These are phyloP conservation scores for Epinotia ramella DNA, from an alignment of 2,888 invertebrate species.

Conservation along the genomic window DNA sequence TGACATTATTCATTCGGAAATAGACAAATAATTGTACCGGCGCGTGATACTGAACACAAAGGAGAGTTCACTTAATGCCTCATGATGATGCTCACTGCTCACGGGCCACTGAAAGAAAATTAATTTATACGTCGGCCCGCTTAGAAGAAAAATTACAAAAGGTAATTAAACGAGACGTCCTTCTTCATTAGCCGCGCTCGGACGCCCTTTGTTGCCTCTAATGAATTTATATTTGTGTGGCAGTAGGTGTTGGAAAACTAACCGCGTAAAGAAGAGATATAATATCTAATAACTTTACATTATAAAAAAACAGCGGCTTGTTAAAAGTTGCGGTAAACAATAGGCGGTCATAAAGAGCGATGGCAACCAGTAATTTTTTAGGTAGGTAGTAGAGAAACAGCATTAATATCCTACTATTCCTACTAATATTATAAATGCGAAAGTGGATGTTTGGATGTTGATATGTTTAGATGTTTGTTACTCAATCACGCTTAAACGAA, in stretches of 20 bases:
- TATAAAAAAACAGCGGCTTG: not conserved
- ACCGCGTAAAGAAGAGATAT: not conserved
- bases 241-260: constrained; percentile 49
- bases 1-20: not conserved
- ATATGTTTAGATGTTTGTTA: no score
- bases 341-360: no score
- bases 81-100: constrained; percentile 65
- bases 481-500: no score
- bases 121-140: constrained; percentile 75
- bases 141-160: constrained; percentile 80
- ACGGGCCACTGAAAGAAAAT: constrained; percentile 70
- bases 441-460: no score
- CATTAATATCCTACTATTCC: no score
- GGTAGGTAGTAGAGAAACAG: no score
- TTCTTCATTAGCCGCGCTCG: constrained; percentile 76
- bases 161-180: constrained; percentile 81
- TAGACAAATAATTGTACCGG: constrained; percentile 30
- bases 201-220: constrained; percentile 72
- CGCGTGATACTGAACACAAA: constrained; percentile 62
- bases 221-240: constrained; percentile 73
- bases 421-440: no score
- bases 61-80: constrained; percentile 66
- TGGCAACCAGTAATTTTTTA: no score
- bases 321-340: no score
- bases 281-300: not conserved